Evolutionary conservation across 2,888 invertebrate species (phyloP), one percentile per base, ranked within the genome.

Genomic region (Napeogenes inachia): DNA sequence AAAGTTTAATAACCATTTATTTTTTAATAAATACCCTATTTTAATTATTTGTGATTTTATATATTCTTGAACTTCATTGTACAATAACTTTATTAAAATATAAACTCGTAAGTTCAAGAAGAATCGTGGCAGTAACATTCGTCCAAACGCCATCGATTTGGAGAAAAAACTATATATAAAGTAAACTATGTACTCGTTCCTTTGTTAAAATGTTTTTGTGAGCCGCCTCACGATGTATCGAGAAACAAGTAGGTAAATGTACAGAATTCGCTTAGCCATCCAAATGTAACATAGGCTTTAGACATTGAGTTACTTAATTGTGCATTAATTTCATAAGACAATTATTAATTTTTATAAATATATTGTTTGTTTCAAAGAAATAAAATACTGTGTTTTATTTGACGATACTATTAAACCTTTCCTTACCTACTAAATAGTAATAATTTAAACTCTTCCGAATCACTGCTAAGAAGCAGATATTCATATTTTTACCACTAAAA

Each of bases 361-460:
- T 79, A 85, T 80, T 79, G 78, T 85, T 85, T 84, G 84, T 84
- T 87, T 83, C 75, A 76, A 50, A 50, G 50, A 61, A 69, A 73
- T 70, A 71, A 64, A 38, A 45, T 50, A 47, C 56, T 55, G 61
- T 70, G 73, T 73, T 75, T 76, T 75, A 59, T 68, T 76, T 70
- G 4, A 35, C 6, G 4, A 35, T 35, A 35, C 2, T 6, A 4
- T 5, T 4, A 21, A 8, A 50, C 50, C 12, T 30, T 30, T 30
- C 6, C 10, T 21, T 10, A 30, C 8, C 10, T 50, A 10, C 30
- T 12, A 30, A 30, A 10, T 50, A 10, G 4, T 50, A 21, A 21
- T 21, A 21, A 21, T 21, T 21, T 21, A 21, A 21, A 21, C 21
- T 21, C 21, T 21, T 21, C 21, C 21, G 21, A 21, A 21, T 21